Evolutionary conservation across 2,888 invertebrate species (phyloP), one percentile per base, ranked within the genome.

Genomic region (Antitype chi): DNA sequence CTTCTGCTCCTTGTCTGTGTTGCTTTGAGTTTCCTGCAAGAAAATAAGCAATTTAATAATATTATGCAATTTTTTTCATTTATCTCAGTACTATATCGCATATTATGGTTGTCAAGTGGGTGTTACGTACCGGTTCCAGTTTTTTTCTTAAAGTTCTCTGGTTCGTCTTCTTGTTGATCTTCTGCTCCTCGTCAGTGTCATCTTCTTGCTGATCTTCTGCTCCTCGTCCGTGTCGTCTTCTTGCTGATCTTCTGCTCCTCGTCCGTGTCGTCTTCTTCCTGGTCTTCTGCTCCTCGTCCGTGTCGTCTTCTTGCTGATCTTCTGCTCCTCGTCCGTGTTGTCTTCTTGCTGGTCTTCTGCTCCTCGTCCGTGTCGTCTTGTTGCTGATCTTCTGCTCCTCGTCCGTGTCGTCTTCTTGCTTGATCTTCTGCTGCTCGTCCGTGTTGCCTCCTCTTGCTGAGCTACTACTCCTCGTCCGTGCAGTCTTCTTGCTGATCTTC

Each of bases 291-390:
- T 3, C 82, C 82, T 71, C 71, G 59, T 82, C 71, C 55, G 70
- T 72, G 74, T 79, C 15, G 81, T 59, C 67, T 73, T 70, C 60
- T 20, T 47, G 59, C 15, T 59, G 20, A 13, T 77, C 57, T 70
- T 63, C 70, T 20, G 25, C 78, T 20, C 57, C 76, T 68, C 68
- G 76, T 79, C 76, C 62, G 73, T 69, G 81, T 78, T n/a, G 67
- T 66, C 73, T 76, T 73, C 57, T 23, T 32, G 62, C 5, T 49
- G 15, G 15, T 53, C 28, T 64, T 73, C 32, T 2, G 43, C 78
- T 11, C 57, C 78, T 81, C 63, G 74, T 78, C 81, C 15, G 81
- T 66, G 53, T 81, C 11, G 81, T 66, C 78, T 78, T 78, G 57
- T 15, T 23, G 25, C 1, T 59, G 57, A 1, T 66, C 23, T 64